These are phyloP conservation scores for Grus americana DNA, from an alignment of 2,113 vertebrate genomes.

Conservation along the genomic window DNA sequence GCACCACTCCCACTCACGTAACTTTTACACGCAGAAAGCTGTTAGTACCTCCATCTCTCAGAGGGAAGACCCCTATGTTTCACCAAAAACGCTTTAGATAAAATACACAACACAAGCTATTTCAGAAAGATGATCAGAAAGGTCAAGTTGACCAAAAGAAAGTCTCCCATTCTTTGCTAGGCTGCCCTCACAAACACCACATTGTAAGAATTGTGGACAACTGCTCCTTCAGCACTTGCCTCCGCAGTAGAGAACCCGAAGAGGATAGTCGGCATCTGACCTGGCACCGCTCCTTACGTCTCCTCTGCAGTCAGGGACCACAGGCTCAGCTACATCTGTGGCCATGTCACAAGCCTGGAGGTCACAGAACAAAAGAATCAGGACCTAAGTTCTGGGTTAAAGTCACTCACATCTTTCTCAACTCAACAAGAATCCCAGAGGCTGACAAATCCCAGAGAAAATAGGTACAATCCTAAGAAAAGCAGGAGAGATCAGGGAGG, in stretches of 20 bases:
- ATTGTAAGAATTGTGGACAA: background rate
- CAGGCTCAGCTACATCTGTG: conserved; percentile 82
- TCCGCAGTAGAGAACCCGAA: conserved; percentile 97
- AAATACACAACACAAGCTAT: background rate
- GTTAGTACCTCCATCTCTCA: background rate
- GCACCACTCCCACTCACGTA: background rate
- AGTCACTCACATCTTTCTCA: background rate
- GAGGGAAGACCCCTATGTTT: background rate
- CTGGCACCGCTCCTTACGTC: conserved; percentile 72
- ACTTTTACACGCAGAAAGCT: background rate
- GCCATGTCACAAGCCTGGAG: conserved; percentile 75
- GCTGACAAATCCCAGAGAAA: background rate
- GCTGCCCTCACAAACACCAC: background rate
- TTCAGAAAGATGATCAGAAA: background rate
- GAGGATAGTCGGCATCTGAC: conserved; percentile 82
- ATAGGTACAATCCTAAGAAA: accelerated
- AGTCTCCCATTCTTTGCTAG: background rate
- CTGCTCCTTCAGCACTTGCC: conserved; percentile 74
- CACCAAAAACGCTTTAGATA: background rate
- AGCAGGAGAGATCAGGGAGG: accelerated
- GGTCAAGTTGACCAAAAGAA: background rate
- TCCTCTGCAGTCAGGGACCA: conserved; percentile 84
- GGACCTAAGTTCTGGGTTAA: background rate
- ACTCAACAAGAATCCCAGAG: background rate
- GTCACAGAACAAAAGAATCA: background rate